phyloP scores from a whole-genome alignment of 2,113 vertebrate genomes.

The Xiphorhynchus elegans region DNA sequence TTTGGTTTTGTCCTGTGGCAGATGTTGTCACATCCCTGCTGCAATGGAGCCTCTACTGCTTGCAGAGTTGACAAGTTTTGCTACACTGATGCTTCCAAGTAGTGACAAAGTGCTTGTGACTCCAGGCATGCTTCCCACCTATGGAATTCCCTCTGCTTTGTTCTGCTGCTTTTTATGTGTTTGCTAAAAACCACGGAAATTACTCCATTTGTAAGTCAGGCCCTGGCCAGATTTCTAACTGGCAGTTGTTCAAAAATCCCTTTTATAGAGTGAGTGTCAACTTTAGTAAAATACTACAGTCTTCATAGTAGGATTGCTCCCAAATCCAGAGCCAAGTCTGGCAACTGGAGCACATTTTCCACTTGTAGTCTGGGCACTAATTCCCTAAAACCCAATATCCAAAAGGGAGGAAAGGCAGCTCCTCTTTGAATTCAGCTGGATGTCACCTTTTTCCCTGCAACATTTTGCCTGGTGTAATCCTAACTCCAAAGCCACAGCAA shows the following conservation, averaged over 20 bases:
- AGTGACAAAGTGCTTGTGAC: neutral
- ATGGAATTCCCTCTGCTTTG: neutral
- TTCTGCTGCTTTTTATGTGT: conserved; percentile 25
- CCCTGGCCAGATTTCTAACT: neutral
- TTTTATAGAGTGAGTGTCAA: neutral
- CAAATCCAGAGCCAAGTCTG: neutral
- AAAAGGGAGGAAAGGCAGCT: neutral
- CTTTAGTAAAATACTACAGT: neutral
- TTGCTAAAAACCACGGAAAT: neutral
- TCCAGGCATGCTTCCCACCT: conserved; percentile 33
- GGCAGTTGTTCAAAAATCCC: neutral
- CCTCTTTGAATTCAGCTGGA: neutral
- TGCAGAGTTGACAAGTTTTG: neutral
- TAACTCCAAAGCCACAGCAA: neutral
- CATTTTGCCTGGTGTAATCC: neutral
- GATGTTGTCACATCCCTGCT: neutral
- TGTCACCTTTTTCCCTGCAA: neutral
- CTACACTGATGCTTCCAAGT: neutral
- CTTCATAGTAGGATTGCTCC: neutral
- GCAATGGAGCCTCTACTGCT: conserved; percentile 27
- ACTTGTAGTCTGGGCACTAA: neutral
- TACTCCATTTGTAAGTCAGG: neutral
- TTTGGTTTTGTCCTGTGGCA: neutral
- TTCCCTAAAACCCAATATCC: neutral
- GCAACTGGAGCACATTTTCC: neutral